phyloP scores from a whole-genome alignment of 1,140 invertebrate species.

The Apis laboriosa region DNA sequence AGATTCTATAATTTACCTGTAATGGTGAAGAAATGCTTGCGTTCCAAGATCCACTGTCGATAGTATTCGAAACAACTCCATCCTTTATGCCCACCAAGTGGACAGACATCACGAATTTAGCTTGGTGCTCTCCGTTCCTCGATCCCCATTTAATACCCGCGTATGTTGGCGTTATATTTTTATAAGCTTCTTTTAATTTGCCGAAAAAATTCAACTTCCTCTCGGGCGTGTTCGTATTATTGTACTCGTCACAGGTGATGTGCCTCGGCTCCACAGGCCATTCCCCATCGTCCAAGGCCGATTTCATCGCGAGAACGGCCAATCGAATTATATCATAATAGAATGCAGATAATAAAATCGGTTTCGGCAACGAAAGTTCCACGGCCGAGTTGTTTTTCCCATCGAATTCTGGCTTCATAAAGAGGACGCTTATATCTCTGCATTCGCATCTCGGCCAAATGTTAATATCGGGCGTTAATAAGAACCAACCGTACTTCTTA shows the following conservation, averaged over 20 bases:
- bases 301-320: constrained; percentile 88
- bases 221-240: constrained; percentile 86
- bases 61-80: constrained; percentile 48
- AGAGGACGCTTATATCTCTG: constrained; percentile 71
- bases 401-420: constrained; percentile 62
- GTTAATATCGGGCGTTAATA: constrained; percentile 82
- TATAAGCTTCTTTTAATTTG: constrained; percentile 75
- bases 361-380: constrained; percentile 58
- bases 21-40: constrained; percentile 65
- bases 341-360: constrained; percentile 85
- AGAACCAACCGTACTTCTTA: constrained; percentile 84
- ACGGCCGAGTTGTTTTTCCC: background rate
- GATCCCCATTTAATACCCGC: constrained; percentile 73
- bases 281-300: constrained; percentile 83
- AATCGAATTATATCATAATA: constrained; percentile 91
- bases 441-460: constrained; percentile 68
- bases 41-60: constrained; percentile 70
- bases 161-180: constrained; percentile 68
- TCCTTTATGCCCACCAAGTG: constrained; percentile 69
- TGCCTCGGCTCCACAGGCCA: constrained; percentile 87
- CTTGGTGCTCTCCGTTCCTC: constrained; percentile 71
- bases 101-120: constrained; percentile 69
- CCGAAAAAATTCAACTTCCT: constrained; percentile 83
- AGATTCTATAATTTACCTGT: constrained; percentile 64
- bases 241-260: constrained; percentile 88